These are phyloP conservation scores for Podarcis raffonei DNA, from an alignment of 2,113 vertebrate species.

Conservation along the genomic window DNA sequence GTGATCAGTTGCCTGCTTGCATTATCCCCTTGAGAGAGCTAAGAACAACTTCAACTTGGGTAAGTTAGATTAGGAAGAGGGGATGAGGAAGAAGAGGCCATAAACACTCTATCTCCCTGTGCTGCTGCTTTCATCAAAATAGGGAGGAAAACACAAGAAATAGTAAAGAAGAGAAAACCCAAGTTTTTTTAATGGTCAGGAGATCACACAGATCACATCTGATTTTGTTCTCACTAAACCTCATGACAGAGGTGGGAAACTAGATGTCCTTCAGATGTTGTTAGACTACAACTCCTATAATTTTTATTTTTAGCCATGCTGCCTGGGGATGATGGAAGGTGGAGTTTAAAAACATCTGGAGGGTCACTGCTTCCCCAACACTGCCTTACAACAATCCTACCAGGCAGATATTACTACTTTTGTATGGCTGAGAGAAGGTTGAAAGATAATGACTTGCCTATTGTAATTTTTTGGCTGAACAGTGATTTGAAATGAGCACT, in stretches of 20 bases:
- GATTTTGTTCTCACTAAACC: not conserved
- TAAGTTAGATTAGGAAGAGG: no score
- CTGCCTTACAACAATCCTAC: not conserved
- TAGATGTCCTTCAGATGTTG: no score
- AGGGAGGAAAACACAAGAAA: no score
- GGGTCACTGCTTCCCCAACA: not conserved
- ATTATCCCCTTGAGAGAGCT: no score
- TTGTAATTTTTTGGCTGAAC: not conserved
- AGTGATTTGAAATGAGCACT: not conserved
- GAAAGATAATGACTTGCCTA: not conserved
- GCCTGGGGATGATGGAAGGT: not conserved
- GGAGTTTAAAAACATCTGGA: not conserved
- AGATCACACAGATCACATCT: not conserved
- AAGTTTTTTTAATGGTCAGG: not conserved
- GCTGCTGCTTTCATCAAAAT: not conserved
- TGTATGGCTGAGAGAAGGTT: not conserved
- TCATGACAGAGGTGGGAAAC: not conserved
- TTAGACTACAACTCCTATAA: no score
- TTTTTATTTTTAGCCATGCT: no score
- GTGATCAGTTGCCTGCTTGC: no score
- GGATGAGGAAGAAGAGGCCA: not conserved
- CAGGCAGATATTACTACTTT: not conserved
- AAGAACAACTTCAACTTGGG: no score
- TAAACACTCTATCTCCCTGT: not conserved
- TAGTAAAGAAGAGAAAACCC: no score